These are phyloP conservation scores for Drymonia ruficornis DNA, from an alignment of 2,888 invertebrate species.

Conservation along the genomic window DNA sequence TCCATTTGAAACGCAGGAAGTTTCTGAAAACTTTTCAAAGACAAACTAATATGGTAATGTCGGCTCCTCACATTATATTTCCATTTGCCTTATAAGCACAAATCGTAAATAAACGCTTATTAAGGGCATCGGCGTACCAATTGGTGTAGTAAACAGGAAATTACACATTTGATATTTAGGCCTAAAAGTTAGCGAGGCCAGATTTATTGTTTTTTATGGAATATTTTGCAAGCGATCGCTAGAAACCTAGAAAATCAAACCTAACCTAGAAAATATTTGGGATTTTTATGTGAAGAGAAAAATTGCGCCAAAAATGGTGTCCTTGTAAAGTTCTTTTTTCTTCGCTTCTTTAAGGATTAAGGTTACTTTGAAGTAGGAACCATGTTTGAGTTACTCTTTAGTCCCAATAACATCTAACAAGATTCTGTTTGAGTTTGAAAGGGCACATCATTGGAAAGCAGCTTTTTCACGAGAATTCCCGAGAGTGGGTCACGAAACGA, in stretches of 20 bases:
- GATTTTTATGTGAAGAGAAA: no score
- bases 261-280: no score
- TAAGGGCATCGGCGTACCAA: conserved; percentile 26
- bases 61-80: not conserved
- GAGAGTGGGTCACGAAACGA: conserved; percentile 26
- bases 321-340: no score
- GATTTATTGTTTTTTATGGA: not conserved
- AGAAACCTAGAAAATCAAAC: no score
- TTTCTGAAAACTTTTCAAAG: conserved; percentile 9
- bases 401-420: conserved; percentile 11
- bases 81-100: conserved; percentile 1
- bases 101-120: conserved; percentile 18
- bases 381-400: not conserved
- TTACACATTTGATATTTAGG: conserved; percentile 12
- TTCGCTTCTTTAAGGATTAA: no score
- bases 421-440: conserved; percentile 31
- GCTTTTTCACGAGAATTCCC: conserved; percentile 26
- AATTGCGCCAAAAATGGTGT: no score
- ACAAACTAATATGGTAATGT: not conserved
- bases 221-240: not conserved
- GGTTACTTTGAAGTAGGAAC: not conserved
- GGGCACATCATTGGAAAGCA: conserved; percentile 32
- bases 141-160: conserved; percentile 19
- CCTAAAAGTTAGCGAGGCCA: conserved; percentile 3
- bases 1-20: not conserved